Evolutionary conservation across 2,113 vertebrate species (phyloP).

Genomic region (Forbesichthys papilliferus): DNA sequence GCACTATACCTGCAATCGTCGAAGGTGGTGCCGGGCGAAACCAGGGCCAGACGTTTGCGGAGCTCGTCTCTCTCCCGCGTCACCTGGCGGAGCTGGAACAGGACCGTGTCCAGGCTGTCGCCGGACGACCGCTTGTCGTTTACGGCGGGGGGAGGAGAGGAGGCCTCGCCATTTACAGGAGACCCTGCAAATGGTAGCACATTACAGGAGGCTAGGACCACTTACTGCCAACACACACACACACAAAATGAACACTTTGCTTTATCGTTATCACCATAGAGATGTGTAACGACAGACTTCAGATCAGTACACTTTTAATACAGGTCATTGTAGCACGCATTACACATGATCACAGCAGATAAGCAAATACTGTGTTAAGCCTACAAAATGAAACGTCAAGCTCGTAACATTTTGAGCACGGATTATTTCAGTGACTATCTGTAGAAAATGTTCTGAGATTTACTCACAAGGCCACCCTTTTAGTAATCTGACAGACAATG

Average conservation of each 20-base stretch:
- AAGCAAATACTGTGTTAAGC: background rate
- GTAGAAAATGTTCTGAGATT: constrained; percentile 30
- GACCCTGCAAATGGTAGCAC: constrained; percentile 81
- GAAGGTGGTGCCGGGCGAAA: constrained; percentile 90
- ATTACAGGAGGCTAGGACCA: constrained; percentile 39
- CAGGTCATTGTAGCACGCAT: background rate
- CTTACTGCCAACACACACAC: constrained; percentile 14
- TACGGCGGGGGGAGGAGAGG: constrained; percentile 87
- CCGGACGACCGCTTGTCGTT: constrained; percentile 84
- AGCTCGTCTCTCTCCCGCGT: constrained; percentile 94
- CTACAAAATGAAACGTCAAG: too few species aligned
- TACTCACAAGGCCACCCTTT: constrained; percentile 21
- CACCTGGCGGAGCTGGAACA: constrained; percentile 92
- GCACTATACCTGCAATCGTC: constrained; percentile 90
- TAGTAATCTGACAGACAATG: constrained; percentile 38
- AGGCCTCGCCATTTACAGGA: constrained; percentile 84
- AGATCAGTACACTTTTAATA: background rate
- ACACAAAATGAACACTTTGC: background rate
- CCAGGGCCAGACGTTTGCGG: constrained; percentile 91
- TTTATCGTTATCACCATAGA: too few species aligned
- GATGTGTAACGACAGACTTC: background rate
- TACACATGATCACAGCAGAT: background rate
- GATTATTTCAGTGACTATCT: constrained; percentile 19
- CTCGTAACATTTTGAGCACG: too few species aligned
- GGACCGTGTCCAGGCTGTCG: constrained; percentile 89